Evolutionary conservation across 2,113 vertebrate genomes (phyloP).

Genomic region (Hiodon alosoides): DNA sequence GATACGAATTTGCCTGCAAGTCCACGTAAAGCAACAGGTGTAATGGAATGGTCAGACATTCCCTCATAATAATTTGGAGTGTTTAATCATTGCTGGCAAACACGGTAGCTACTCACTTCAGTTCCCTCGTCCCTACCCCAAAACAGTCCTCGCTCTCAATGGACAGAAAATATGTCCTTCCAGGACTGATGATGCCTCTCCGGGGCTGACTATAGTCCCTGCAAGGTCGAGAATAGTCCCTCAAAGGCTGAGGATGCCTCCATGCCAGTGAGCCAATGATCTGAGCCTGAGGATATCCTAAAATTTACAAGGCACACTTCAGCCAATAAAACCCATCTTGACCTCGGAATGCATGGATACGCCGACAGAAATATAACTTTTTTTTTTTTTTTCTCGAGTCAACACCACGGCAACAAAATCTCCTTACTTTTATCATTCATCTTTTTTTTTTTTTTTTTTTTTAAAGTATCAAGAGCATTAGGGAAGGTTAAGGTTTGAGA

Average conservation of each 20-base stretch:
- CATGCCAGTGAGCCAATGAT: slow-evolving; percentile 35
- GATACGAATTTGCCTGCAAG: too few relatives aligned
- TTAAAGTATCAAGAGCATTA: too few relatives aligned
- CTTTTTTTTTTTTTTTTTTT: neutral
- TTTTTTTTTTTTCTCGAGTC: slow-evolving; percentile 15
- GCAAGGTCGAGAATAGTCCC: too few relatives aligned
- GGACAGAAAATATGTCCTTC: too few relatives aligned
- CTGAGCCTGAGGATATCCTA: neutral
- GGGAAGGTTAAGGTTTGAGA: too few relatives aligned
- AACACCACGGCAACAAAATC: slow-evolving; percentile 19
- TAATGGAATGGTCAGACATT: neutral
- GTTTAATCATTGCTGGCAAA: too few relatives aligned
- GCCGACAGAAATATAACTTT: slow-evolving; percentile 27
- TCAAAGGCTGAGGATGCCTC: neutral
- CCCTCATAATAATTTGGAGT: too few relatives aligned
- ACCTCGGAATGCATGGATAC: slow-evolving; percentile 21
- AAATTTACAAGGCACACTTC: slow-evolving; percentile 15
- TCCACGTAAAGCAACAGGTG: neutral
- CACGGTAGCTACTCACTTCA: too few relatives aligned
- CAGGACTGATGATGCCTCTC: too few relatives aligned
- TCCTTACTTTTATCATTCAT: slow-evolving; percentile 15
- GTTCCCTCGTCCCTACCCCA: too few relatives aligned
- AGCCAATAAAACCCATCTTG: slow-evolving; percentile 16
- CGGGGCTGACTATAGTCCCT: too few relatives aligned
- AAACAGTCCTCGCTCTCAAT: too few relatives aligned